Evolutionary conservation across 2,797 vertebrate genomes (phyloP), one percentile per base, ranked within the genome.

Genomic region (Liasis olivaceus): DNA sequence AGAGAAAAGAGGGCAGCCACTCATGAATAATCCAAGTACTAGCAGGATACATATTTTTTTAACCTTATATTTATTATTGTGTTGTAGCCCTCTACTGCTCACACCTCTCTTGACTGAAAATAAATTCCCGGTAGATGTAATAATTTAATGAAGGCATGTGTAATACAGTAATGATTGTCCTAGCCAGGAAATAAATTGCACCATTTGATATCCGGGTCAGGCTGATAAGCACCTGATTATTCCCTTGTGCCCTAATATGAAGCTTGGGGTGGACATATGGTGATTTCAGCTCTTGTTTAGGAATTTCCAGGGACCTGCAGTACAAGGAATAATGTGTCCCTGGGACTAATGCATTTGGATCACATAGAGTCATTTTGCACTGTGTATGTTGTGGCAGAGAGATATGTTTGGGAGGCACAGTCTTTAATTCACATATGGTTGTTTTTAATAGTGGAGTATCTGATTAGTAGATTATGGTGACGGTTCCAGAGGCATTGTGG

Each of bases 1-100:
- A 93, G 58, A 62, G 94, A 93, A 94, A 93, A 90, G 12, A 89
- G 88, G 60, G 11, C 5, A 94, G 31, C 24, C 91, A 91, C 92
- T 92, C 95, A 28, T 87, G 42, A 20, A 77, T 62, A 90, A 7
- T 92, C 93, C 89, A 85, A 91, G 88, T 20, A 47, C 14, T 85
- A 89, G 22, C 51, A 89, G 5, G 28, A 20, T n/a, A 22, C 42
- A 93, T 63, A 11, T 92, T 95, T 90, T 63, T 31, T 22, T 12
- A 8, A 51, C 0, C 5, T 5, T 24, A 86, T 58, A 94, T 92
- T 94, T 95, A 90, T 56, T 88, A 81, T 2, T 93, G 69, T 0
- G 14, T 9, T 90, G 5, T 94, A 95, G 92, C 36, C 86, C 20
- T 66, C 54, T 0, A 81, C 9, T 0, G 92, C 26, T 93, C 93